These are phyloP conservation scores for Uloborus diversus DNA, from an alignment of 1,140 invertebrate genomes.

Conservation along the genomic window DNA sequence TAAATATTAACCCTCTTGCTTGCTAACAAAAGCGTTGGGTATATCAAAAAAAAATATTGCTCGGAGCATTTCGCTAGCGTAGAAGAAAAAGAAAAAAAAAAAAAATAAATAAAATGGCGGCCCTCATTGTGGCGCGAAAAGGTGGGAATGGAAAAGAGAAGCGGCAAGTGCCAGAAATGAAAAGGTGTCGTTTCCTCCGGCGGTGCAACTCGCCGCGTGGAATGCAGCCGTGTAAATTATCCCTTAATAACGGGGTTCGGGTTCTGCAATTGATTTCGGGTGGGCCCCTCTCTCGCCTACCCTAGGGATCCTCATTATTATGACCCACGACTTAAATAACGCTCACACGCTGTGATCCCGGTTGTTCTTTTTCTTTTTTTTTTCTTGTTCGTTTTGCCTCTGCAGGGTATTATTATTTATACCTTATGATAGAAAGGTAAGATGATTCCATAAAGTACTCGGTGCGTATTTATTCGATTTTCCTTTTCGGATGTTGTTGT, in stretches of 20 bases:
- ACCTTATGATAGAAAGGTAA: not conserved
- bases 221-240: conserved; percentile 53
- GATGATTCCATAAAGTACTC: not conserved
- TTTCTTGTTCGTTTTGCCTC: not conserved
- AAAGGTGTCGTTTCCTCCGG: conserved; percentile 29
- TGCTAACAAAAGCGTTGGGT: not conserved
- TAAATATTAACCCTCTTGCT: too few relatives aligned
- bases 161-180: not conserved
- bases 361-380: not conserved
- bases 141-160: not conserved
- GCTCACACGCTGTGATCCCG: conserved; percentile 16
- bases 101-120: conserved; percentile 10
- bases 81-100: not conserved
- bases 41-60: not conserved
- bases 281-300: conserved; percentile 27
- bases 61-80: not conserved
- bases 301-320: conserved; percentile 25
- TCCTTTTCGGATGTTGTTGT: not conserved
- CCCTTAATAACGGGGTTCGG: conserved; percentile 51
- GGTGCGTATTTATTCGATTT: not conserved
- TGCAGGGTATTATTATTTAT: conserved; percentile 11
- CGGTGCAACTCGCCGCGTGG: conserved; percentile 34
- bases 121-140: not conserved
- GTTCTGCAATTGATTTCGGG: conserved; percentile 49
- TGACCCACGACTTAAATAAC: conserved; percentile 47